Evolutionary conservation across 2,113 vertebrate species (phyloP), one percentile per base, ranked within the genome.

Genomic region (Antennarius striatus): DNA sequence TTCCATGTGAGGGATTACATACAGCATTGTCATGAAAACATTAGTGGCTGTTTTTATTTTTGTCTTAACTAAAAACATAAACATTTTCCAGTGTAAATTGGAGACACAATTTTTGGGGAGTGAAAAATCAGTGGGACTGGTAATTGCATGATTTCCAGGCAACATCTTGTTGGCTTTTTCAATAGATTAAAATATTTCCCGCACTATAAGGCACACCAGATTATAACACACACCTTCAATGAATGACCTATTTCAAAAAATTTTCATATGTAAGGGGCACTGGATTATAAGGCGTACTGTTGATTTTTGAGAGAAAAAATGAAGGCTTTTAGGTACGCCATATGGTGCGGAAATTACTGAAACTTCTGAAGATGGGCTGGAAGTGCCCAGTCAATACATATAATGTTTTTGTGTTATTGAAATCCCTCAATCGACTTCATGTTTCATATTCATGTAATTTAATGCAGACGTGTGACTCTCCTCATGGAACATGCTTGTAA

Each of bases 1-100:
- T 82, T 80, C 72, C 70, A 73, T 75, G 74, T 59, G 30, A 58
- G 56, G 71, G 80, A 84, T 88, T 72, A 79, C 53, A 81, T 72
- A 79, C 53, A 81, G 64, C 65, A 64, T 56, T 79, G 75, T 67
- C 68, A 81, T 72, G 53, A 81, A 74, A 73, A 68, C 67, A 66
- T 59, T 72, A 63, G 40, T 40, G 8, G 36, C 47, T 48, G 8
- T 42, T 68, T 42, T 45, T 50, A 52, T 55, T 53, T 49, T 6
- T 71, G 55, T 56, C 65, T 58, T 15, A 42, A 58, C 45, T 43
- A 9, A 11, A 46, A 55, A 5, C 10, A 4, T 36, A 36, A 36
- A 36, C 2, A 36, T 0, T n/a, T 32, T 58, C 28, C 4, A 14
- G 4, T 9, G 3, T 10, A 4, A 45, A 29, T 14, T 55, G 1